These are phyloP conservation scores for Limenitis camilla DNA, from an alignment of 2,888 invertebrate species.

Conservation along the genomic window DNA sequence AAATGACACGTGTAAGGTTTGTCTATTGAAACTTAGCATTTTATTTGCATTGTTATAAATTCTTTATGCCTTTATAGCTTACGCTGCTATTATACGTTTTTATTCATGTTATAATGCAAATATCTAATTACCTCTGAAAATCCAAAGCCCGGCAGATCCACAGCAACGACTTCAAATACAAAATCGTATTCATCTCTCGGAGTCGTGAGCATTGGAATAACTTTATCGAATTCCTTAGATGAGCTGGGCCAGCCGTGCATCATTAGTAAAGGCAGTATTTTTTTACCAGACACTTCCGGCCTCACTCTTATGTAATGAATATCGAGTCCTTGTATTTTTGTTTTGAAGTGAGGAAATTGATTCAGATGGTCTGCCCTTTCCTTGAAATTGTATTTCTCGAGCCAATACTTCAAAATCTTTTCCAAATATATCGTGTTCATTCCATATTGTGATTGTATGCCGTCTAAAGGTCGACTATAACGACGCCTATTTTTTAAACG, in stretches of 20 bases:
- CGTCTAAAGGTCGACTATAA: slow-evolving; percentile 77
- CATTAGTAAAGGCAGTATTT: slow-evolving; percentile 78
- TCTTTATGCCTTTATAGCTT: neutral
- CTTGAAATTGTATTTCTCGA: slow-evolving; percentile 77
- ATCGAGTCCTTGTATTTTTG: slow-evolving; percentile 81
- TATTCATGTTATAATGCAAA: neutral
- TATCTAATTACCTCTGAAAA: slow-evolving; percentile 75
- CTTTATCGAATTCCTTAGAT: slow-evolving; percentile 84
- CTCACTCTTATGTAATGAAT: slow-evolving; percentile 85
- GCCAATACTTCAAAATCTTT: slow-evolving; percentile 84
- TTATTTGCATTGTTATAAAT: too few species aligned
- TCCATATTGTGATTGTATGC: slow-evolving; percentile 85
- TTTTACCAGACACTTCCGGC: slow-evolving; percentile 50
- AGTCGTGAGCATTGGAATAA: slow-evolving; percentile 79
- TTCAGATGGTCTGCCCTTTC: slow-evolving; percentile 80
- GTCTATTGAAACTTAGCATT: too few species aligned
- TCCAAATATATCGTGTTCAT: slow-evolving; percentile 82
- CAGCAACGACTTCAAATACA: slow-evolving; percentile 80
- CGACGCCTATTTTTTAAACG: slow-evolving; percentile 72
- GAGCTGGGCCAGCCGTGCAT: slow-evolving; percentile 94
- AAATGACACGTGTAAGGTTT: too few species aligned
- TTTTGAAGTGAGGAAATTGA: slow-evolving; percentile 82
- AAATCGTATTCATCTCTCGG: slow-evolving; percentile 72
- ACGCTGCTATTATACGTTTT: too few species aligned
- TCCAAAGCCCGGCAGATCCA: slow-evolving; percentile 81